phyloP scores from a whole-genome alignment of 2,113 vertebrate genomes.

The Oreochromis niloticus region DNA sequence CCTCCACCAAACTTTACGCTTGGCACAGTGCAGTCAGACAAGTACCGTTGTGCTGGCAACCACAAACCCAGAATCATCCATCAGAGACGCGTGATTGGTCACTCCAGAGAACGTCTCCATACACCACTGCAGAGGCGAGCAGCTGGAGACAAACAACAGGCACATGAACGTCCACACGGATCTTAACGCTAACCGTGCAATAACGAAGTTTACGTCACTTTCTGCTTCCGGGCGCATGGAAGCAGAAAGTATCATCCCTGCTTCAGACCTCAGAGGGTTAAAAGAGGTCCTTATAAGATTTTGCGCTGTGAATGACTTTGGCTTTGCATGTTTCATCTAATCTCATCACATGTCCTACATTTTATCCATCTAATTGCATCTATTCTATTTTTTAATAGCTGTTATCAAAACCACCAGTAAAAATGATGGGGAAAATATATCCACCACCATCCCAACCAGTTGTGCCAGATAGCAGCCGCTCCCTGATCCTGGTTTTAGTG shows the following conservation, averaged over 20 bases:
- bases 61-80: not conserved
- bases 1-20: not conserved
- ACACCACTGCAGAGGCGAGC: not conserved
- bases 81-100: not conserved
- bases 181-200: not conserved
- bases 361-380: not conserved
- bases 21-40: not conserved
- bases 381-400: not conserved
- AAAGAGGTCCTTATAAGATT: not conserved
- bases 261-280: not conserved
- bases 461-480: not conserved
- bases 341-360: not conserved
- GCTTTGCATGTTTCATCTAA: not conserved
- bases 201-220: not conserved
- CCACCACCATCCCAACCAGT: not conserved
- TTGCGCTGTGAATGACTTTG: not conserved
- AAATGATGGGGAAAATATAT: not conserved
- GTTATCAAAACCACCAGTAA: not conserved
- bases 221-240: not conserved
- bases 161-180: not conserved
- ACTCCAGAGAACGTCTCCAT: not conserved
- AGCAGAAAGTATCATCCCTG: not conserved
- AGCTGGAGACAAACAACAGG: not conserved
- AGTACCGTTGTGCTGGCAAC: not conserved
- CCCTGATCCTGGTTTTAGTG: not conserved